Evolutionary conservation across 2,888 invertebrate genomes (phyloP).

Genomic region (Scaptodrosophila latifasciaeformis): DNA sequence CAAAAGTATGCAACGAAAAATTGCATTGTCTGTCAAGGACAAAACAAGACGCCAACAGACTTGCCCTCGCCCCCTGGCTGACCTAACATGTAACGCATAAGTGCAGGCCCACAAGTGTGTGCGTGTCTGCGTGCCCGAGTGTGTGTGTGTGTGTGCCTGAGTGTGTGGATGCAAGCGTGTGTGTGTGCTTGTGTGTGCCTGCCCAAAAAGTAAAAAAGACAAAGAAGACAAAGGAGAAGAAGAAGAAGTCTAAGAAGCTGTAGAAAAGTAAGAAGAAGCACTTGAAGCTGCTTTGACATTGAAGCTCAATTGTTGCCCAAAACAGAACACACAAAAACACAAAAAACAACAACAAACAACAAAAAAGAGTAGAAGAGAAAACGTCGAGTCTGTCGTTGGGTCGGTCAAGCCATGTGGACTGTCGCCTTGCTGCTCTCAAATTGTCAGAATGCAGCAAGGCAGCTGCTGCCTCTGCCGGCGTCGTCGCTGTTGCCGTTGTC

Average conservation of each 20-base stretch:
- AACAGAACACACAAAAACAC: slow-evolving; percentile 14
- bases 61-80: too few species aligned
- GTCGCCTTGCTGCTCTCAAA: slow-evolving; percentile 33
- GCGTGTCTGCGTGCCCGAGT: slow-evolving; percentile 33
- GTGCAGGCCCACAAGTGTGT: slow-evolving; percentile 45
- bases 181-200: slow-evolving; percentile 7
- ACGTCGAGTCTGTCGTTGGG: not conserved
- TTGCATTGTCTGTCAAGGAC: slow-evolving; percentile 69
- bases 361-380: not conserved
- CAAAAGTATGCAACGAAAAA: slow-evolving; percentile 57
- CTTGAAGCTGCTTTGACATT: too few species aligned
- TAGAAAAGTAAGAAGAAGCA: too few species aligned
- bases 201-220: slow-evolving; percentile 33
- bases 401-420: slow-evolving; percentile 37
- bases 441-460: not conserved
- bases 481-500: too few species aligned
- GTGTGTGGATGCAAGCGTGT: slow-evolving; percentile 1
- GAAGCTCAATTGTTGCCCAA: too few species aligned
- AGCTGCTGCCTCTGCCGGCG: slow-evolving; percentile 23
- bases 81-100: not conserved
- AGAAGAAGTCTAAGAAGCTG: not conserved
- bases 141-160: slow-evolving; percentile 7
- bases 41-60: slow-evolving; percentile 51
- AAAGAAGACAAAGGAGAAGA: slow-evolving; percentile 16
- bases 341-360: slow-evolving; percentile 10